A percentile compares a stretch with the other conserved stretches of the same genome.
Conservation (phyloP, 2,113 vertebrate genomes). For the Steatornis caripensis region DNA sequence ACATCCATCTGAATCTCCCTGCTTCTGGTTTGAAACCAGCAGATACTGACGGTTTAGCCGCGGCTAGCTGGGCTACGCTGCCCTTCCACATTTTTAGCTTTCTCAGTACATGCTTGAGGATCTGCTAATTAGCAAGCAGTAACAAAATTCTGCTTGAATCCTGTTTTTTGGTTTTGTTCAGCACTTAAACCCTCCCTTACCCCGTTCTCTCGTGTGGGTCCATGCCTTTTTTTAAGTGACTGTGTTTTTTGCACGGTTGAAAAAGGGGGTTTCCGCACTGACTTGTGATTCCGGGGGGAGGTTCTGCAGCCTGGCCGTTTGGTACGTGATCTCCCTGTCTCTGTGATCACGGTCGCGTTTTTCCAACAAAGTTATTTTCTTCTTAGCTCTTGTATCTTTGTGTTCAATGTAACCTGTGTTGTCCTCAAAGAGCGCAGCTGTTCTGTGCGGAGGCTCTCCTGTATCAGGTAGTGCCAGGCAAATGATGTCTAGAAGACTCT, state of each 20-base stretch:
- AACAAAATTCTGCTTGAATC: too few species aligned
- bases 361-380: background rate
- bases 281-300: background rate
- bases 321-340: background rate
- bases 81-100: too few species aligned
- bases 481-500: background rate
- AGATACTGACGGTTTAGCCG: too few species aligned
- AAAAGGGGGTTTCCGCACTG: background rate
- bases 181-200: background rate
- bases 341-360: background rate
- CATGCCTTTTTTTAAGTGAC: background rate
- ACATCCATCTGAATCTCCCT: background rate
- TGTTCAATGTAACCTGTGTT: accelerated
- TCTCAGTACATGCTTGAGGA: too few species aligned
- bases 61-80: too few species aligned
- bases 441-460: too few species aligned
- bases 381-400: background rate
- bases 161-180: too few species aligned
- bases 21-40: background rate
- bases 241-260: background rate
- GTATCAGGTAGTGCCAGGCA: background rate
- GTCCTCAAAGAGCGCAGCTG: background rate
- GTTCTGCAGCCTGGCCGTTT: background rate
- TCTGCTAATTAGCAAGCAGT: too few species aligned
- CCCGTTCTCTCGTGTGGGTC: background rate